These are phyloP conservation scores for Mus spretus DNA, from an alignment of 2,797 vertebrate genomes.

Conservation along the genomic window DNA sequence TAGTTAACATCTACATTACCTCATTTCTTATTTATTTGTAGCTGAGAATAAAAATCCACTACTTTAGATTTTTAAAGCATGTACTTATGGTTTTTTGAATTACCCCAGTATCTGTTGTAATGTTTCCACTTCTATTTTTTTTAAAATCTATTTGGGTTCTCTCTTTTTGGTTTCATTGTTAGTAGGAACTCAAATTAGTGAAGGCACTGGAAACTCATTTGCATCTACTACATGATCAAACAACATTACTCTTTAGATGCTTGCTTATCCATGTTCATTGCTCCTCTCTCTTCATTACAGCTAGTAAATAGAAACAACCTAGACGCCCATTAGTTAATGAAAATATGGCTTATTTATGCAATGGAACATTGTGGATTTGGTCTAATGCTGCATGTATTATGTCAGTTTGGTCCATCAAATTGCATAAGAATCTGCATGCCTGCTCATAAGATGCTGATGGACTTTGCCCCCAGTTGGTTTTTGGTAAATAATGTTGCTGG, in stretches of 20 bases:
- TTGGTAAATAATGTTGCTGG: neutral
- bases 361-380: neutral
- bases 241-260: neutral
- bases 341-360: neutral
- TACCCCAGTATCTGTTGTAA: neutral
- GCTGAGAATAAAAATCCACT: neutral
- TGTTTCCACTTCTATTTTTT: neutral
- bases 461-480: neutral
- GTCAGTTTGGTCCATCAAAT: too few species aligned
- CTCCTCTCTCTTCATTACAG: neutral
- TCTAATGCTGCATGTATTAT: neutral
- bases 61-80: conserved; percentile 20
- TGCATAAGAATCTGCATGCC: too few species aligned
- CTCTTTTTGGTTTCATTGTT: neutral
- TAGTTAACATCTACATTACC: neutral
- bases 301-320: neutral
- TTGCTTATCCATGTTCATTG: neutral
- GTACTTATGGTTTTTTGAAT: neutral
- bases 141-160: neutral
- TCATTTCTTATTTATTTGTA: neutral
- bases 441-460: neutral
- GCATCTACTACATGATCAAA: neutral
- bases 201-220: neutral
- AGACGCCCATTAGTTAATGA: neutral
- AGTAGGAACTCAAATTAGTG: neutral